Conservation (phyloP, 2,888 invertebrate species). For the Boloria selene region DNA sequence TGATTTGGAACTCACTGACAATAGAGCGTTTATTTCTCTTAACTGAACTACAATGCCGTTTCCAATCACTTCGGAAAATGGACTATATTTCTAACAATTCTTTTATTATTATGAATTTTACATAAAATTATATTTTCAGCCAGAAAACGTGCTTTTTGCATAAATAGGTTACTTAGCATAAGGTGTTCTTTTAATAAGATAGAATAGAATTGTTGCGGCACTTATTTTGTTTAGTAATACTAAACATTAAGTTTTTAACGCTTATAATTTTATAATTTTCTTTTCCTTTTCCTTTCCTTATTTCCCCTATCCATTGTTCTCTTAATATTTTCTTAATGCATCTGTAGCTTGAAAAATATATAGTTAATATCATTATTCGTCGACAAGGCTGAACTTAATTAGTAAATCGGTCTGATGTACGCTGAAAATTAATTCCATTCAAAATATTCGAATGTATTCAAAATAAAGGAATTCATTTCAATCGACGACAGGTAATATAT, state of each 20-base stretch:
- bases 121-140: constrained; percentile 4
- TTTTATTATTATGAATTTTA: constrained; percentile 21
- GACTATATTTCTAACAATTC: constrained; percentile 23
- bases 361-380: background rate
- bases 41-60: constrained; percentile 49
- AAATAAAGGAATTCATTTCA: constrained; percentile 41
- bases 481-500: constrained; percentile 41
- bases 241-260: no score
- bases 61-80: constrained; percentile 38
- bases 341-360: background rate
- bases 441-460: constrained; percentile 15
- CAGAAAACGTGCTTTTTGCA: background rate
- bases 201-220: no score
- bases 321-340: no score
- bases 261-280: no score
- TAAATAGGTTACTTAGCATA: background rate
- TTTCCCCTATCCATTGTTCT: no score
- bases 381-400: background rate
- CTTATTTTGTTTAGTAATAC: no score
- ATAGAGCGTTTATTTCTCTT: constrained; percentile 57
- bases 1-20: constrained; percentile 56
- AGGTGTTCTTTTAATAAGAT: no score
- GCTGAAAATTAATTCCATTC: constrained; percentile 1
- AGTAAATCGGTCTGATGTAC: background rate
- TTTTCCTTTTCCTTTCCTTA: no score